Conservation (phyloP, 1,140 invertebrate genomes). For the Drosophila suzukii region DNA sequence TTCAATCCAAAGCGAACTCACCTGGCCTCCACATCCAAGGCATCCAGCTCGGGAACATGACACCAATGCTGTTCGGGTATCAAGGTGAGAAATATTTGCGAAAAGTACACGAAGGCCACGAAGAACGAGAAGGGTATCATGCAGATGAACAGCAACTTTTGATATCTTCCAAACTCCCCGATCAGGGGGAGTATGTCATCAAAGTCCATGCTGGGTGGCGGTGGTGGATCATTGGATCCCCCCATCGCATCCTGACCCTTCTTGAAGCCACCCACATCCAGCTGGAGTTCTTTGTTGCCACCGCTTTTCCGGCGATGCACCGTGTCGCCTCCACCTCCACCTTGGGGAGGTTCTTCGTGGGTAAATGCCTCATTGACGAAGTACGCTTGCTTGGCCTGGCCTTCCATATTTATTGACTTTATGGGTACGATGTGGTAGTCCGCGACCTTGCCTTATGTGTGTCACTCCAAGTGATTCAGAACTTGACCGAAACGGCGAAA, state of each 20-base stretch:
- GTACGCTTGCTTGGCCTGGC: constrained; percentile 77
- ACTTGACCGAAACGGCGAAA: constrained; percentile 48
- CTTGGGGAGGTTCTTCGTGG: constrained; percentile 51
- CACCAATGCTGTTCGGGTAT: constrained; percentile 93
- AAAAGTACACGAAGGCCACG: constrained; percentile 94
- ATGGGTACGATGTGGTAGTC: not conserved
- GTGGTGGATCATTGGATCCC: constrained; percentile 14
- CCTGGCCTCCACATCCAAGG: constrained; percentile 89
- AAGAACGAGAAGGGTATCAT: constrained; percentile 94
- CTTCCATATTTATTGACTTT: constrained; percentile 63
- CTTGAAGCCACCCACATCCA: constrained; percentile 46
- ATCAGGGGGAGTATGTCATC: constrained; percentile 93
- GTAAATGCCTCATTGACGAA: constrained; percentile 78
- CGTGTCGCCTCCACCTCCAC: constrained; percentile 46
- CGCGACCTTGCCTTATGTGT: constrained; percentile 64
- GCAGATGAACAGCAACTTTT: constrained; percentile 92
- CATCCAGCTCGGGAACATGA: constrained; percentile 87
- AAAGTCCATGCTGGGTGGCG: constrained; percentile 87
- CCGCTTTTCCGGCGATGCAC: constrained; percentile 74
- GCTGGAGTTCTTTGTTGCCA: constrained; percentile 64
- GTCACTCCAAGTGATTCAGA: constrained; percentile 62
- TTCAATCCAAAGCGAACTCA: constrained; percentile 83
- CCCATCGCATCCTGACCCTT: constrained; percentile 36
- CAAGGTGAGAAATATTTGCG: constrained; percentile 93
- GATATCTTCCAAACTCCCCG: constrained; percentile 95